phyloP scores from a whole-genome alignment of 2,113 vertebrate genomes.

The Fregetta grallaria region DNA sequence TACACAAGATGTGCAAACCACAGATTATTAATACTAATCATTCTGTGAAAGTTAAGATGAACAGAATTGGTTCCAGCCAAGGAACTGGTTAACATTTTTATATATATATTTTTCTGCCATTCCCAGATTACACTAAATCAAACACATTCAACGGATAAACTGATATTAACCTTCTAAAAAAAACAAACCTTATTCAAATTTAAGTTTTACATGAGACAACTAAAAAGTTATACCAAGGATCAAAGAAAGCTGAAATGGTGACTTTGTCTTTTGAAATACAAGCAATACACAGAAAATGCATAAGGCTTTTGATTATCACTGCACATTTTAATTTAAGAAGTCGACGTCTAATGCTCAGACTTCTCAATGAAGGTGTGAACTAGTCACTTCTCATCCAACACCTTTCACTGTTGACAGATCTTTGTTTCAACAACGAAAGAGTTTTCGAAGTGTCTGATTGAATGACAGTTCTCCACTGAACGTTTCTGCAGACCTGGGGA shows the following conservation, averaged over 20 bases:
- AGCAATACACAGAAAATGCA: slow-evolving; percentile 75
- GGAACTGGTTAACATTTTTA: slow-evolving; percentile 33
- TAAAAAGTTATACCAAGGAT: slow-evolving; percentile 60
- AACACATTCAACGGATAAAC: slow-evolving; percentile 60
- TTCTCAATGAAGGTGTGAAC: slow-evolving; percentile 43
- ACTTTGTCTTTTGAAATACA: slow-evolving; percentile 58
- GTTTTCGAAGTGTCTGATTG: slow-evolving; percentile 92
- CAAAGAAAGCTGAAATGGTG: slow-evolving; percentile 59
- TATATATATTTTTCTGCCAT: slow-evolving; percentile 42
- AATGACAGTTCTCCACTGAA: slow-evolving; percentile 84
- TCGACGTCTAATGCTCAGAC: slow-evolving; percentile 48
- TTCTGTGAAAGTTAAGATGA: slow-evolving; percentile 59
- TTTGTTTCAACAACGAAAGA: slow-evolving; percentile 89
- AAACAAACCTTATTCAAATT: slow-evolving; percentile 47
- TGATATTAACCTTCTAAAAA: slow-evolving; percentile 31
- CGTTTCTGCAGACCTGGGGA: slow-evolving; percentile 86
- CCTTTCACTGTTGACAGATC: slow-evolving; percentile 85
- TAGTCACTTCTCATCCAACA: slow-evolving; percentile 18
- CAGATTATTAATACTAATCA: slow-evolving; percentile 30
- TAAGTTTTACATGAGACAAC: slow-evolving; percentile 61
- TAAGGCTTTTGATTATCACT: slow-evolving; percentile 80
- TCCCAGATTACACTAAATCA: slow-evolving; percentile 61
- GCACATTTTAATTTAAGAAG: slow-evolving; percentile 69
- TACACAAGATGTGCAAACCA: slow-evolving; percentile 68
- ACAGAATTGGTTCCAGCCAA: slow-evolving; percentile 56